Evolutionary conservation across 2,888 invertebrate genomes (phyloP), one percentile per base, ranked within the genome.

Genomic region (Drosophila paranaensis): DNA sequence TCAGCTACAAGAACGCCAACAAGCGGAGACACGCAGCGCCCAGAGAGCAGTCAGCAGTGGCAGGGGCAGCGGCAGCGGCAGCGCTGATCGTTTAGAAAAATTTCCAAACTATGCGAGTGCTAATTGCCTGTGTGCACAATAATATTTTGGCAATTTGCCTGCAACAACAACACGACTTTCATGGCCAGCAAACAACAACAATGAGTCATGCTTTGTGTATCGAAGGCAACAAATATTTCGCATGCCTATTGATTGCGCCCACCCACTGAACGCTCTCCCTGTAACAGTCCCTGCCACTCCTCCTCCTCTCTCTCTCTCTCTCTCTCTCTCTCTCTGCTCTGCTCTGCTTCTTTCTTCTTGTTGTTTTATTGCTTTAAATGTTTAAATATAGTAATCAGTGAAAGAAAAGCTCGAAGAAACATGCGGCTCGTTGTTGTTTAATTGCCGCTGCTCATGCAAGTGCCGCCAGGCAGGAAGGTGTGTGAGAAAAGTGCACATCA

Each of bases 351-450:
- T 4, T 39, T 35, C 46, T 20, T 13, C 16, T 33, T 30, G 20
- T 40, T 65, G 74, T 70, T 72, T 80, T 83, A 82, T 72, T 66
- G 74, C 71, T 72, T 77, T 83, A 74, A 83, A 81, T 72, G 63
- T 55, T 80, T 78, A 88, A 84, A 84, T 84, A 84, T 78, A 84
- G 84, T 74, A 86, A 84, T 84, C 89, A 83, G 79, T 40, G 58
- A 75, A 81, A 78, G 82, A 75, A 75, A 80, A 77, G 79, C 77
- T 67, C 27, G 57, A 46, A 71, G 66, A 58, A 79, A 75, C 76
- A 77, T 61, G 71, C 16, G 76, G 80, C 66, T 58, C 71, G 80
- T 64, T 79, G 77, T 73, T 83, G 72, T 89, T 89, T 84, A 84
- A 84, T 84, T 89, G 89, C 79, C 55, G 54, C 60, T n/a, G 48